Evolutionary conservation across 92 coral and sea anemone species (phyloP).

Genomic region (Ricordea florida): DNA sequence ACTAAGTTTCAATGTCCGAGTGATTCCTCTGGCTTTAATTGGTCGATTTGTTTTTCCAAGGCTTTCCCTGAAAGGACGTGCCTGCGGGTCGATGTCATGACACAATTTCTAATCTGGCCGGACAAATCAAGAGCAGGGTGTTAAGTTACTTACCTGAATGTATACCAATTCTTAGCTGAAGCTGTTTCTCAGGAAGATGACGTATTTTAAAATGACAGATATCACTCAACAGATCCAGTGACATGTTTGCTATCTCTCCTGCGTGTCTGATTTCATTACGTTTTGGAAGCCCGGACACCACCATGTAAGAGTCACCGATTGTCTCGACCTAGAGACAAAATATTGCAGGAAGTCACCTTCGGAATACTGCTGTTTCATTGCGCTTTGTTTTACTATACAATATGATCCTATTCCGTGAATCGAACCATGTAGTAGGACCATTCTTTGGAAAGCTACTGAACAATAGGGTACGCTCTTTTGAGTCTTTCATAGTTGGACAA

Average conservation of each 20-base stretch:
- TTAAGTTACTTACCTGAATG: conserved; percentile 62
- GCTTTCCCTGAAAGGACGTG: no score
- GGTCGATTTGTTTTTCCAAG: no score
- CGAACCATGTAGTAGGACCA: not conserved
- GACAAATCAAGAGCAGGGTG: not conserved
- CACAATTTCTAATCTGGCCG: no score
- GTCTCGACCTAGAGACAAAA: conserved; percentile 71
- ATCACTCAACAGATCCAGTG: conserved; percentile 80
- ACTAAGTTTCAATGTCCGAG: no score
- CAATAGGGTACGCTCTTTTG: no score
- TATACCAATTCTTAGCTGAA: conserved; percentile 78
- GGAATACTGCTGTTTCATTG: not conserved
- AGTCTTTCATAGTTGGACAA: no score
- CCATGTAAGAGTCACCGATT: conserved; percentile 90
- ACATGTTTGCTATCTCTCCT: conserved; percentile 88
- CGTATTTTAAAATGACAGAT: conserved; percentile 60
- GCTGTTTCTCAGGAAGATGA: conserved; percentile 72
- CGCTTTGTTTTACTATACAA: not conserved
- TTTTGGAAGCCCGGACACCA: conserved; percentile 81
- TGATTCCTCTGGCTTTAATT: no score
- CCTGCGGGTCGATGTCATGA: no score
- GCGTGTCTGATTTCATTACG: conserved; percentile 77
- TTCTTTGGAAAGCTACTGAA: no score
- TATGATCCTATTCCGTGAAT: not conserved
- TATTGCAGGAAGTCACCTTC: no score